These are phyloP conservation scores for Noctuana brunneofusca DNA, from an alignment of 2,888 invertebrate genomes.

Conservation along the genomic window DNA sequence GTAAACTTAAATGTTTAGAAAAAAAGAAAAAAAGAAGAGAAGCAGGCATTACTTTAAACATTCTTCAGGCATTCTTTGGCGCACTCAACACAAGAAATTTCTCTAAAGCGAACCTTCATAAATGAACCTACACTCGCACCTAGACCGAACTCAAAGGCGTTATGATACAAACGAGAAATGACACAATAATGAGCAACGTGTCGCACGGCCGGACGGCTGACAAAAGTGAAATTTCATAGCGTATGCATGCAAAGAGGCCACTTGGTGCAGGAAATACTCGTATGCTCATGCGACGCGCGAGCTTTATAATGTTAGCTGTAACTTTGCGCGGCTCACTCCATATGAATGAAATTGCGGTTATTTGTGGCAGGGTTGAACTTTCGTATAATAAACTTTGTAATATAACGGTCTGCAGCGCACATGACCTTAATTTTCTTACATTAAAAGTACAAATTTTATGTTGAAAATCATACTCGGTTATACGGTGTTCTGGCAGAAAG, in stretches of 20 bases:
- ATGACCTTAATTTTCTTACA: neutral
- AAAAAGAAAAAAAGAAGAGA: no score
- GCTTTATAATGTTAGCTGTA: neutral
- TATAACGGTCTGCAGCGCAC: no score
- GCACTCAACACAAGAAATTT: no score
- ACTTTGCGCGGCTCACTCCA: neutral
- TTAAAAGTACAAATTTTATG: no score
- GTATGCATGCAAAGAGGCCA: neutral
- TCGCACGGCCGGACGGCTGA: neutral
- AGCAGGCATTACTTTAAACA: no score
- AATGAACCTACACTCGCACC: no score
- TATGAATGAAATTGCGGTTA: constrained; percentile 3
- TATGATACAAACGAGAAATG: neutral
- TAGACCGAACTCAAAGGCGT: neutral
- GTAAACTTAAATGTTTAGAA: no score
- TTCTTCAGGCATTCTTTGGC: no score
- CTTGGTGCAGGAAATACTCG: constrained; percentile 2
- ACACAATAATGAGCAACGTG: neutral
- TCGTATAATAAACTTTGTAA: neutral
- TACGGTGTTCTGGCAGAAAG: no score
- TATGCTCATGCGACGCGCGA: no score
- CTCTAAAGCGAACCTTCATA: no score
- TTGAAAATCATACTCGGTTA: no score
- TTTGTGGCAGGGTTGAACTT: neutral
- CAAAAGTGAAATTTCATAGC: neutral